Evolutionary conservation across 2,113 vertebrate genomes (phyloP).

Genomic region (Mellivora capensis): DNA sequence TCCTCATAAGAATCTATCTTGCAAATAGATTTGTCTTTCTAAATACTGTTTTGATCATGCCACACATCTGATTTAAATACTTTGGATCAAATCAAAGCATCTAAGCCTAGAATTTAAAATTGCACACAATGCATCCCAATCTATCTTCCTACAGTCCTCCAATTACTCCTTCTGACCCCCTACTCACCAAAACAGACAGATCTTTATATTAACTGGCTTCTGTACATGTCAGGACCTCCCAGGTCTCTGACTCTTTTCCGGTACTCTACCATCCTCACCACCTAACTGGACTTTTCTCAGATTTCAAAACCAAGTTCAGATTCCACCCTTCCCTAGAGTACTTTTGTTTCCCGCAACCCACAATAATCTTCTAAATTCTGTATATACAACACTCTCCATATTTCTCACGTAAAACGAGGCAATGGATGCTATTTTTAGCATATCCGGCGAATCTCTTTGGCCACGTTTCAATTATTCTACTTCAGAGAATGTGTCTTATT

Average conservation of each 20-base stretch:
- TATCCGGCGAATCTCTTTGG: not conserved
- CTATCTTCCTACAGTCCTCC: not conserved
- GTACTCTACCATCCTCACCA: not conserved
- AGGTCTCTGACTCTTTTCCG: not conserved
- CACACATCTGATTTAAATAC: not conserved
- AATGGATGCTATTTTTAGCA: not conserved
- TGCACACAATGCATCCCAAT: not conserved
- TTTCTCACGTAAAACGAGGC: not conserved
- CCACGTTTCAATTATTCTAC: not conserved
- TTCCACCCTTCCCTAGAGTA: not conserved
- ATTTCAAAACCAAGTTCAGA: not conserved
- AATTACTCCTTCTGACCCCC: rapidly evolving
- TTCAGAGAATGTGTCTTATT: not conserved
- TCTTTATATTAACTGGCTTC: not conserved
- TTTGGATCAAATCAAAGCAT: not conserved
- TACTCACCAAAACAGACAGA: not conserved
- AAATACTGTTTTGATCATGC: not conserved
- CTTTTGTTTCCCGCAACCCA: not conserved
- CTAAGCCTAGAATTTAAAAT: not conserved
- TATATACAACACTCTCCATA: not conserved
- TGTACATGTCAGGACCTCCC: rapidly evolving
- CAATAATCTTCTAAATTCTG: not conserved
- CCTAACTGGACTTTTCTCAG: not conserved
- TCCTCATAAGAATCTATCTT: not conserved
- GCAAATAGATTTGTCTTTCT: not conserved